Evolutionary conservation across 2,888 invertebrate genomes (phyloP).

Genomic region (Saturnia japonica): DNA sequence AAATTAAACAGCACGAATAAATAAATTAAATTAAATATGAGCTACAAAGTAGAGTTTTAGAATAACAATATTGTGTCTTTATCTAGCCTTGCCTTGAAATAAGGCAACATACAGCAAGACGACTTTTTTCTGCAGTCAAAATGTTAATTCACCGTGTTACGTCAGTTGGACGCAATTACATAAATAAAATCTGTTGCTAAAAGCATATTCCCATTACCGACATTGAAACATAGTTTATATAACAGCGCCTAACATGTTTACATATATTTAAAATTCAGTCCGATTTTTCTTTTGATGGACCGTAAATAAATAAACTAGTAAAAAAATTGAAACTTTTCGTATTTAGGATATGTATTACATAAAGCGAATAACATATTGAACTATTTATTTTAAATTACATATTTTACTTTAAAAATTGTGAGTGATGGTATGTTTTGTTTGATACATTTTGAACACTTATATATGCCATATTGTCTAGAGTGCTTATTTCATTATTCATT

Average conservation of each 20-base stretch:
- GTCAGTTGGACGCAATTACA: conserved; percentile 19
- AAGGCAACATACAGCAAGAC: conserved; percentile 51
- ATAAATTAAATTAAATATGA: background rate
- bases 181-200: conserved; percentile 16
- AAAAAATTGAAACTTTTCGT: conserved; percentile 1
- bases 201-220: conserved; percentile 17
- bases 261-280: conserved; percentile 5
- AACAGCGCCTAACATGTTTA: conserved; percentile 14
- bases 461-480: background rate
- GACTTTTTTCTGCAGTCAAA: conserved; percentile 33
- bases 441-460: background rate
- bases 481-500: background rate
- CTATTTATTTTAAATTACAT: background rate
- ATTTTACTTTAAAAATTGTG: background rate
- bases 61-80: background rate
- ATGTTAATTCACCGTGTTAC: conserved; percentile 35
- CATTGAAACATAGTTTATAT: conserved; percentile 18
- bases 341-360: background rate
- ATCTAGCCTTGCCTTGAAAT: conserved; percentile 17
- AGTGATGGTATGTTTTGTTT: background rate
- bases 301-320: background rate
- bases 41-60: background rate
- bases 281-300: conserved; percentile 9
- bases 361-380: background rate
- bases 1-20: conserved; percentile 2